Percentiles rank a stretch among this genome's conserved stretches.
Conservation (phyloP, 2,888 invertebrate species). For the Mythimna vitellina region DNA sequence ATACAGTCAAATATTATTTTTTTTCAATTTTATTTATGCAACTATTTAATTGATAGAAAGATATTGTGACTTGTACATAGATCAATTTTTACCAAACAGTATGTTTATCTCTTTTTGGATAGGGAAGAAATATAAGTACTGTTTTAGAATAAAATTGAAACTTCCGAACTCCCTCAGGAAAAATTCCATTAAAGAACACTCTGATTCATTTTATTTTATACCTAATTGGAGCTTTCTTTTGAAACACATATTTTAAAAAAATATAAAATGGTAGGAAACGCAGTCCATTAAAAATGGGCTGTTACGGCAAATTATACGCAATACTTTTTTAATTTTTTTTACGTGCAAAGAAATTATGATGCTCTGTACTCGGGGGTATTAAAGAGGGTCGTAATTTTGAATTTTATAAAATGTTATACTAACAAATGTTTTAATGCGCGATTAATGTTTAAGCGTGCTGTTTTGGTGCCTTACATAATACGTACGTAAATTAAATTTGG, state of each 20-base stretch:
- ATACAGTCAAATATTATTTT: too few relatives aligned
- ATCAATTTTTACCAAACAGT: too few relatives aligned
- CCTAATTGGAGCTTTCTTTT: slow-evolving; percentile 35
- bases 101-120: too few relatives aligned
- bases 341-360: slow-evolving; percentile 58
- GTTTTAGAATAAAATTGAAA: slow-evolving; percentile 10
- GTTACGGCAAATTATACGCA: slow-evolving; percentile 38
- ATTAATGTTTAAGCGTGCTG: slow-evolving; percentile 67
- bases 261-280: slow-evolving; percentile 16
- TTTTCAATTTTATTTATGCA: too few relatives aligned
- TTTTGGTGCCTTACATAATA: slow-evolving; percentile 35
- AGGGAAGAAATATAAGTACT: not conserved
- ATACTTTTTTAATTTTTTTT: slow-evolving; percentile 31
- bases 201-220: slow-evolving; percentile 23
- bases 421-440: slow-evolving; percentile 70
- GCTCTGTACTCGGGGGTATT: slow-evolving; percentile 64
- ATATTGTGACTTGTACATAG: too few relatives aligned
- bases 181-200: slow-evolving; percentile 37
- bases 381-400: slow-evolving; percentile 70
- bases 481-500: slow-evolving; percentile 49
- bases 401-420: slow-evolving; percentile 73
- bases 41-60: too few relatives aligned
- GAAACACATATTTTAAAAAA: slow-evolving; percentile 23
- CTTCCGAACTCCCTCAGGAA: slow-evolving; percentile 36
- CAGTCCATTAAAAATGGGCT: slow-evolving; percentile 38